Evolutionary conservation across 1,140 invertebrate species (phyloP).

Genomic region (Hesperophylax magnus): DNA sequence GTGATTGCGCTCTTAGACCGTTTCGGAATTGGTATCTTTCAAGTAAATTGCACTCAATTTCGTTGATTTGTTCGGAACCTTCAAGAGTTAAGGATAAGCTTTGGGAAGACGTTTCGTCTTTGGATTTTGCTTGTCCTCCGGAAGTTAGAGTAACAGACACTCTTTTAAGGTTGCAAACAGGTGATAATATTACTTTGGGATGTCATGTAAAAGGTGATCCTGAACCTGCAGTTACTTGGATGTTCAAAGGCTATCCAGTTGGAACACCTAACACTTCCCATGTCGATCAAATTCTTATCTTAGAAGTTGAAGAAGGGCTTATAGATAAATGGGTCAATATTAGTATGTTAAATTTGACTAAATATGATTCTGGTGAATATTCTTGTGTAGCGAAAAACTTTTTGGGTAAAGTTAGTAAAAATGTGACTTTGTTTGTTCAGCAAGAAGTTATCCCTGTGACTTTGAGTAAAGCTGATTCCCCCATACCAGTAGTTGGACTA

Average conservation of each 20-base stretch:
- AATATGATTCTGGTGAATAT: conserved; percentile 83
- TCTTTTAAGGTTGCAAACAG: conserved; percentile 76
- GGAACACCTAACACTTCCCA: conserved; percentile 50
- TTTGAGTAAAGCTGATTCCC: conserved; percentile 74
- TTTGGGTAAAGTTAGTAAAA: conserved; percentile 78
- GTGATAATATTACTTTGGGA: conserved; percentile 81
- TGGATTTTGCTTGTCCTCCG: conserved; percentile 83
- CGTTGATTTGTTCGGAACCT: conserved; percentile 76
- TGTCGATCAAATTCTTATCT: conserved; percentile 64
- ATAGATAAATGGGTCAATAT: conserved; percentile 78
- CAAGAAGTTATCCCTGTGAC: conserved; percentile 78
- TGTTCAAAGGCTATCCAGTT: conserved; percentile 74
- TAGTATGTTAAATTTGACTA: conserved; percentile 78
- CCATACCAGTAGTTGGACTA: conserved; percentile 72
- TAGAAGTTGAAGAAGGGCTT: conserved; percentile 65
- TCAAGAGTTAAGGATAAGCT: conserved; percentile 71
- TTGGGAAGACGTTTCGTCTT: conserved; percentile 78
- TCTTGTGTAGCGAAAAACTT: conserved; percentile 83
- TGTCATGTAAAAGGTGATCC: conserved; percentile 84
- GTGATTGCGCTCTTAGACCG: conserved; percentile 83
- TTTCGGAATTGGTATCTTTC: conserved; percentile 82
- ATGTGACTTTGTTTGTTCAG: conserved; percentile 80
- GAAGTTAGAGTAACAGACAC: conserved; percentile 72
- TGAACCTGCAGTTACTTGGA: conserved; percentile 82
- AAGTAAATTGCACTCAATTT: conserved; percentile 78